Base-by-base conservation (phyloP, 1,140 invertebrate species). In the Penaeus japonicus region DNA sequence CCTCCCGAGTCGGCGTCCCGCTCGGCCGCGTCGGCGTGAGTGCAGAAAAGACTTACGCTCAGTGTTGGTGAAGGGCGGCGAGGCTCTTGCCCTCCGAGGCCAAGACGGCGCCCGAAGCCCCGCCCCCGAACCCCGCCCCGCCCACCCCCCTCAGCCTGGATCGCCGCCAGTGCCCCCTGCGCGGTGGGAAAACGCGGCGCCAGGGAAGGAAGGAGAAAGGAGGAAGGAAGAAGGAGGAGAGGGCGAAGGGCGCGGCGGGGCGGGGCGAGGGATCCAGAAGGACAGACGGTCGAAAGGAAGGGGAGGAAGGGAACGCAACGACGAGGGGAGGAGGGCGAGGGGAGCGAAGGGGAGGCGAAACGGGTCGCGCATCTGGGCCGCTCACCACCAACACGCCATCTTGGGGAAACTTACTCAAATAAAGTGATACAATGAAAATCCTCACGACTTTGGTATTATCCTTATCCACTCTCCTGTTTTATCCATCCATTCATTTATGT, bases 331-430 rank as follows among this genome's bases (percentile, higher is more conserved):
- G n/a, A 30, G 54, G 57, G 55, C 80, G 39, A 55, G 83, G 39
- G 24, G 83, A 55, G 73, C 30, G 83, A 17, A 54, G 83, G n/a
- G 18, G 17, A 20, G 62, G 30, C 35, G 30, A 53, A n/a, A 32
- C 35, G 35, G 15, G 62, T 53, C 78, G 39, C 70, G 53, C 39
- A 20, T 30, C 39, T 35, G 79, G 62, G 20, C 47, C 27, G 59
- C 54, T 24, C 77, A 27, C 85, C 77, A 57, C 17, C 12, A 24
- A 24, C 65, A 32, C 65, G n/a, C 39, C 84, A 86, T 79, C 84
- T 77, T 86, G 84, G 84, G 70, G 59, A 86, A 86, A 73, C 65
- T 77, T 86, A 86, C 84, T 86, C 84, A 78, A 86, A 79, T 86
- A 86, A 86, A 86, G 77, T 86, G 84, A 86, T 86, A 86, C 84